phyloP scores from a whole-genome alignment of 1,140 invertebrate species.

The Caenorhabditis briggsae region DNA sequence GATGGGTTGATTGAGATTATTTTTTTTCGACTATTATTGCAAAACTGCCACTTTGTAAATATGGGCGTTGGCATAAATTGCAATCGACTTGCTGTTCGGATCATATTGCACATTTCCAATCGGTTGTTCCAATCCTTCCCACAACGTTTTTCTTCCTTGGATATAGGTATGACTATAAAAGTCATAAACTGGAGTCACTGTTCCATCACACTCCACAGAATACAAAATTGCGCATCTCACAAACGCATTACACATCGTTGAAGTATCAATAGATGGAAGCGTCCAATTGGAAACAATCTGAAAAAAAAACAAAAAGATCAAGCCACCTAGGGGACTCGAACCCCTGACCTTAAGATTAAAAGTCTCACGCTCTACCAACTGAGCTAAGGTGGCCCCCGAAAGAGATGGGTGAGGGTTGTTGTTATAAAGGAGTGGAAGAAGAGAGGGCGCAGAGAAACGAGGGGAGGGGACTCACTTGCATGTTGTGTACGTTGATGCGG shows the following conservation, averaged over 20 bases:
- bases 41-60: conserved; percentile 38
- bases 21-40: not conserved
- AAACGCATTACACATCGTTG: conserved; percentile 33
- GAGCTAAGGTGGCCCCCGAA: conserved; percentile 17
- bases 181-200: conserved; percentile 34
- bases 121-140: conserved; percentile 8
- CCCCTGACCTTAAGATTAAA: conserved; percentile 48
- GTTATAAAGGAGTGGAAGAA: not conserved
- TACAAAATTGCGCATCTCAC: conserved; percentile 35
- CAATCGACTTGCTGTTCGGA: conserved; percentile 32
- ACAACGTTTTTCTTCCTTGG: not conserved
- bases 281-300: conserved; percentile 44
- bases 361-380: conserved; percentile 42
- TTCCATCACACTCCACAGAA: conserved; percentile 48
- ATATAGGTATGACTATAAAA: conserved; percentile 47
- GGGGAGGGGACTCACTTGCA: conserved; percentile 27
- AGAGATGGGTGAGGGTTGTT: not conserved
- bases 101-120: conserved; percentile 44
- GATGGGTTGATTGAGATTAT: too few species aligned
- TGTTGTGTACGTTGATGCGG: conserved; percentile 4
- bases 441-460: not conserved
- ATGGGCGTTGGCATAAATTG: conserved; percentile 3
- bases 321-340: conserved; percentile 53
- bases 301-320: conserved; percentile 33
- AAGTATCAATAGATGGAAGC: conserved; percentile 20